phyloP scores from a whole-genome alignment of 1,140 invertebrate species.

The Pseudachorutes palmiensis region DNA sequence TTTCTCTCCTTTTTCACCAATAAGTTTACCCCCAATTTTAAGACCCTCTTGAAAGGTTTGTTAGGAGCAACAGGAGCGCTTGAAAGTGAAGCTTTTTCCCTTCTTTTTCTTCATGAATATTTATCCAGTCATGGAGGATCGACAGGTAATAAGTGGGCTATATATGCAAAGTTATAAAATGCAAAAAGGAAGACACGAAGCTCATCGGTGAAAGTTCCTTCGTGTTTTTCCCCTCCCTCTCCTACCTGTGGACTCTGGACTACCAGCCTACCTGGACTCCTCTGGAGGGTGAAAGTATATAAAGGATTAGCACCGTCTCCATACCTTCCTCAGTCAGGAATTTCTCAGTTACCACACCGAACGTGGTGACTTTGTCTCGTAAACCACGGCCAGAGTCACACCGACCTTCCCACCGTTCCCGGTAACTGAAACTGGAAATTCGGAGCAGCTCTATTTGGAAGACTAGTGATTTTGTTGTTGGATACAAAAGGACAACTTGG shows the following conservation, averaged over 20 bases:
- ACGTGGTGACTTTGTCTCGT: neutral
- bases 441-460: slow-evolving; percentile 27
- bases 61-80: neutral
- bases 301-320: neutral
- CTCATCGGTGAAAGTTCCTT: neutral
- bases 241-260: no score
- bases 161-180: neutral
- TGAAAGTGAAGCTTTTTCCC: neutral
- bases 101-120: neutral
- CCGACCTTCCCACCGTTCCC: no score
- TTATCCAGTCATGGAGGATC: neutral
- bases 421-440: neutral
- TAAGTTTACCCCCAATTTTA: no score
- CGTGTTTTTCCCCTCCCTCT: neutral
- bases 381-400: no score
- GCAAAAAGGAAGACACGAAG: neutral
- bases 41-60: no score
- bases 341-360: neutral
- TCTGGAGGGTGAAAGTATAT: no score
- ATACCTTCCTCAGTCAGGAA: neutral
- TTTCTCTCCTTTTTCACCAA: no score
- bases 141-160: slow-evolving; percentile 12
- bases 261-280: no score
- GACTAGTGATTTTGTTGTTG: slow-evolving; percentile 37
- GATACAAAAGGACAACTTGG: neutral